Evolutionary conservation across 2,888 invertebrate genomes (phyloP), one percentile per base, ranked within the genome.

Genomic region (Calliscelio sp.): DNA sequence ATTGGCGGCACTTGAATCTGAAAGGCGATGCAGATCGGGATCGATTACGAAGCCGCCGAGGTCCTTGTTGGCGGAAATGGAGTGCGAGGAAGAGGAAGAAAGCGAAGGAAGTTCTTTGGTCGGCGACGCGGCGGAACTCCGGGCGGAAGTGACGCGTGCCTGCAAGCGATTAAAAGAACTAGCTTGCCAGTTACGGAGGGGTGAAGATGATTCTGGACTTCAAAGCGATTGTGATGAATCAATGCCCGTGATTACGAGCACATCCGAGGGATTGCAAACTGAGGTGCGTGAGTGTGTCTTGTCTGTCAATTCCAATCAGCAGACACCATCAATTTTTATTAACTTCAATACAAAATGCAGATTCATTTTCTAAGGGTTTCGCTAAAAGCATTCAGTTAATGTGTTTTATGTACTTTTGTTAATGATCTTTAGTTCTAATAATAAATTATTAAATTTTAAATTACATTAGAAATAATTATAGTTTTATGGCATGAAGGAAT

Each of bases 51-150:
- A 89, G 84, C 93, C 95, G 7, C 94, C 95, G 85, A 93, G 97
- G 84, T 98, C 98, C 22, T 94, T 98, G 80, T 97, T 97, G 91
- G 97, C 97, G 86, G 98, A 98, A 94, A 97, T 98, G 96, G 98
- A 98, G 92, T 95, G 96, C 65, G 96, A 95, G 87, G 96, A 96
- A 80, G 95, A 95, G 81, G 95, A 95, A 1, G 94, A 94, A 55
- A 95, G 95, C 0, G 95, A 95, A 1, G 94, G 94, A 63, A 95
- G 95, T 0, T 94, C 94, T n/a, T 94, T 95, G 57, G 51, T 71
- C 14, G 93, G 93, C 8, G 94, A 93, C 66, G 90, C 88, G 59
- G 93, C 94, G 86, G 91, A 89, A 90, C 92, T 90, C 86, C 93
- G 86, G 91, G 94, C 91, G 94, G 96, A 95, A 94, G 95, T 93